Percentiles rank a stretch among this genome's conserved stretches.
phyloP scores from a whole-genome alignment of 2,113 vertebrate genomes.

The Erythrocebus patas region DNA sequence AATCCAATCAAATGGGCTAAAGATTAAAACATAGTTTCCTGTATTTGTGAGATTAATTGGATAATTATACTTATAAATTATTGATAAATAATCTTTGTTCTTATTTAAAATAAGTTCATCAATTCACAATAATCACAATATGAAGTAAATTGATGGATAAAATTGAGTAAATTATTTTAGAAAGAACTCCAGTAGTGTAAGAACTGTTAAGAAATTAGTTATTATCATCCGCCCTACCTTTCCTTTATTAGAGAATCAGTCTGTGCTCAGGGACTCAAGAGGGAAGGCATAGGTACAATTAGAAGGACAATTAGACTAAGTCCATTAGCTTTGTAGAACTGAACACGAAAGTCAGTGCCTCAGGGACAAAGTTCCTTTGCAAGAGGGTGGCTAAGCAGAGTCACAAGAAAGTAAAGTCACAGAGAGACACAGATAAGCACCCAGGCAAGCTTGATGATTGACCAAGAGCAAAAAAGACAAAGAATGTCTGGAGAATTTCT shows the following conservation, averaged over 20 bases:
- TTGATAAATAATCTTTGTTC: slow-evolving; percentile 5
- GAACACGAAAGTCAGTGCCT: neutral
- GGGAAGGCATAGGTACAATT: neutral
- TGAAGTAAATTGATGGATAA: neutral
- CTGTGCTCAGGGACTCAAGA: neutral
- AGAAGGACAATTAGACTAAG: neutral
- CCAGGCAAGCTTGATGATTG: neutral
- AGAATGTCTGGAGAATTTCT: neutral
- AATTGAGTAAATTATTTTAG: neutral
- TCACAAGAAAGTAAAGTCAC: neutral
- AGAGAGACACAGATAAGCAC: neutral
- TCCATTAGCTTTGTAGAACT: neutral
- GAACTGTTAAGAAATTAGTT: neutral
- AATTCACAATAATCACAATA: neutral
- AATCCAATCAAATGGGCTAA: neutral
- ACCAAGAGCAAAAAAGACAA: neutral
- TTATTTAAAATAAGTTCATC: neutral
- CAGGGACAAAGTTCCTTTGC: neutral
- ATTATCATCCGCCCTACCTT: neutral
- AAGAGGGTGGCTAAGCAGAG: neutral
- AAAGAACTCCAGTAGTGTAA: neutral
- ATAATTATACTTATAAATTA: neutral
- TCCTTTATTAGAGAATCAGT: neutral
- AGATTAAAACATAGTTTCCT: neutral
- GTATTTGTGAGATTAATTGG: neutral